Evolutionary conservation across 2,888 invertebrate genomes (phyloP).

Genomic region (Drosophila robusta): DNA sequence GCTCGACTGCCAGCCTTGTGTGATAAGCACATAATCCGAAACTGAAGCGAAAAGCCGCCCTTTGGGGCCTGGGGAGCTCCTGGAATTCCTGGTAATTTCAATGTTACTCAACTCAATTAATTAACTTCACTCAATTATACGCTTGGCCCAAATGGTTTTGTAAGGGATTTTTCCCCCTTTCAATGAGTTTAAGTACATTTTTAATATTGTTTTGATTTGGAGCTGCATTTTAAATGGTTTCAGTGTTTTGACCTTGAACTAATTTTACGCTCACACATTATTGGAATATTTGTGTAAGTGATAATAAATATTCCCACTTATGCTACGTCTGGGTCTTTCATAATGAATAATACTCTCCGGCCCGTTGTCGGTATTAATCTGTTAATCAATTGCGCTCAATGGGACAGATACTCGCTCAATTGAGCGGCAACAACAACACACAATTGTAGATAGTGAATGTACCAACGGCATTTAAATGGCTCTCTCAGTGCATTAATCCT

Average conservation of each 20-base stretch:
- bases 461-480: conserved; percentile 20
- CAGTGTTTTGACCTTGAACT: conserved; percentile 67
- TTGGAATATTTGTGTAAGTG: conserved; percentile 41
- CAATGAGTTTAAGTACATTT: conserved; percentile 14
- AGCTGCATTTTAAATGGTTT: conserved; percentile 27
- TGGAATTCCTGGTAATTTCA: neutral
- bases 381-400: conserved; percentile 72
- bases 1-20: conserved; percentile 31
- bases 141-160: no score
- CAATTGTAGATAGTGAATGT: conserved; percentile 31
- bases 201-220: conserved; percentile 39
- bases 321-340: conserved; percentile 44
- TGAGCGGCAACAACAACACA: conserved; percentile 32
- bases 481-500: conserved; percentile 65
- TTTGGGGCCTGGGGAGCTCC: neutral
- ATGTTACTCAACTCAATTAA: conserved; percentile 33
- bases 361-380: conserved; percentile 62
- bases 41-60: conserved; percentile 28
- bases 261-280: conserved; percentile 38
- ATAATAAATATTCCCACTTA: conserved; percentile 63
- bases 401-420: conserved; percentile 60
- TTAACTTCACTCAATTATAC: conserved; percentile 41
- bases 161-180: neutral
- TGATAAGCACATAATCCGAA: conserved; percentile 46
- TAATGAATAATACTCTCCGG: conserved; percentile 27